Percentiles rank a stretch among this genome's conserved stretches.
These are phyloP conservation scores for Drosophila planitibia DNA, from an alignment of 2,888 invertebrate species.

Conservation along the genomic window DNA sequence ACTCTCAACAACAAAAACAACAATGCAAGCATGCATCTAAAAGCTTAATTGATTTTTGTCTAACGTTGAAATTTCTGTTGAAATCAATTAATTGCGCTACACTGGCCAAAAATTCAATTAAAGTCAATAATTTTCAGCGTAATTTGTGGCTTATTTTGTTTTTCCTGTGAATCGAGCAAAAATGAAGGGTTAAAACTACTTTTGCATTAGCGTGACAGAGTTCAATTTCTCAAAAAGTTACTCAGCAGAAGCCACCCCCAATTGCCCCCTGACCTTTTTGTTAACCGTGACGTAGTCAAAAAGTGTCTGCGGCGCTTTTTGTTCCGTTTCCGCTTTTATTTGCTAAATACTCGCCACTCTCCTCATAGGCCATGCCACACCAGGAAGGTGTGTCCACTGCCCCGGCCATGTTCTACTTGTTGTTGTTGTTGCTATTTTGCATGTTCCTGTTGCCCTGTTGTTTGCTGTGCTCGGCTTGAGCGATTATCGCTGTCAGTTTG, in stretches of 20 bases:
- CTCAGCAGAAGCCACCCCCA: constrained; percentile 46
- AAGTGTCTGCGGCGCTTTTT: constrained; percentile 68
- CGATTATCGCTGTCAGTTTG: constrained; percentile 72
- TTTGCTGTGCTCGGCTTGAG: constrained; percentile 51
- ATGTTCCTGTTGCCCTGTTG: constrained; percentile 30
- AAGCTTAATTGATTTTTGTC: constrained; percentile 41
- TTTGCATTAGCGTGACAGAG: constrained; percentile 71
- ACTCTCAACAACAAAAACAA: constrained; percentile 3
- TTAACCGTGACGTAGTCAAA: constrained; percentile 47
- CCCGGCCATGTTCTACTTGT: constrained; percentile 33
- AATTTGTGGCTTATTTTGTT: constrained; percentile 67
- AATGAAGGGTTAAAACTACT: constrained; percentile 59
- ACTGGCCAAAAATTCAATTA: constrained; percentile 68
- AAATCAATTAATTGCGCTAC: constrained; percentile 65
- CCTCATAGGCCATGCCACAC: constrained; percentile 41
- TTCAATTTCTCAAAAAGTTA: constrained; percentile 66
- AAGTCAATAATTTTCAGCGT: constrained; percentile 62
- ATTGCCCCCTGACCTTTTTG: constrained; percentile 20
- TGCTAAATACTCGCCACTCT: constrained; percentile 42
- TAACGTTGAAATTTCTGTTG: constrained; percentile 42
- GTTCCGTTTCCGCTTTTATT: constrained; percentile 72
- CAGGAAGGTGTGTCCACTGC: constrained; percentile 66
- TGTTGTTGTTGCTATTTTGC: constrained; percentile 33
- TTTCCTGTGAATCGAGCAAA: constrained; percentile 63
- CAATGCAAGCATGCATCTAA: neutral